Base-by-base conservation (phyloP, 1,140 invertebrate species). In the Drosophila cardini region DNA sequence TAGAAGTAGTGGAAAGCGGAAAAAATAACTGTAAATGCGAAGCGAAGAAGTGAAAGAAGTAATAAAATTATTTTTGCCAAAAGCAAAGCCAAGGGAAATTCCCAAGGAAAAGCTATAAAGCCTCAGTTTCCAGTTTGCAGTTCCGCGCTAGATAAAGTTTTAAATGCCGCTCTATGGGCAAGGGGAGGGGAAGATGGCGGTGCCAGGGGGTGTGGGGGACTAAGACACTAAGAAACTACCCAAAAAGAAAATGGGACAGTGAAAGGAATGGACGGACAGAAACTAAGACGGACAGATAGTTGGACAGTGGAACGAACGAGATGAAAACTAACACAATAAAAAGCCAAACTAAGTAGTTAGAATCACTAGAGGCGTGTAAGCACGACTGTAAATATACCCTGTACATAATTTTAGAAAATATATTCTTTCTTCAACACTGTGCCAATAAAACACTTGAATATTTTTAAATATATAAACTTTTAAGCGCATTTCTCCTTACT, bases 261-360 rank as follows among this genome's bases (percentile, higher is more conserved):
- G 38, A 2, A 26, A 26, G 21, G 21, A 26, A 26, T 9, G n/a
- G 21, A 38, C 52, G 13, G 16, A 26, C 48, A 15, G 15, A 68
- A 45, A 68, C 30, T n/a, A 15, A 67, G 36, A 52, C 42, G 16
- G 21, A 11, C 9, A 21, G 42, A 40, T 8, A 38, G n/a, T n/a
- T 11, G 13, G 26, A 40, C 53, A 21, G 30, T 38, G 56, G 18
- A 13, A 69, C 36, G 62, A 46, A 62, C 30, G n/a, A 21, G 10
- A 10, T 2, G 10, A 2, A 83, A 86, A 87, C 83, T 79, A 89
- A 87, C 83, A 89, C 74, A 87, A 87, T 80, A 87, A 87, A 89
- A 87, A 77, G 76, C 76, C 80, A 72, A 82, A 26, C 21, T 26
- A 26, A 26, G 21, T 26, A 26, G 21, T 26, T 26, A 26, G 21